Evolutionary conservation across 2,888 invertebrate genomes (phyloP).

Genomic region (Agrenia bidenticulata): DNA sequence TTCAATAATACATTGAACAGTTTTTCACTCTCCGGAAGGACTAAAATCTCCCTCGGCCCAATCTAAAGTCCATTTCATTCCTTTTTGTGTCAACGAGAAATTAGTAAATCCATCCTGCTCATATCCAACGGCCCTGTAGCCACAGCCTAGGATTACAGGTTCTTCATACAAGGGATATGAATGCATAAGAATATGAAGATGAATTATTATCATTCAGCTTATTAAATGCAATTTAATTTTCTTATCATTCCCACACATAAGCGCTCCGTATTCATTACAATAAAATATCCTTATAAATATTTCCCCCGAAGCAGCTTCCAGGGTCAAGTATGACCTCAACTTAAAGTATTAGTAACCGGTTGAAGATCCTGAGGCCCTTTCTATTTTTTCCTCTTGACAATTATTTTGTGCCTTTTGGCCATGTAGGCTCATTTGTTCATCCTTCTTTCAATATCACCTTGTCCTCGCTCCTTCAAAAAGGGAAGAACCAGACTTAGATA

Average conservation of each 20-base stretch:
- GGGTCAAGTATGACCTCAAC: constrained; percentile 20
- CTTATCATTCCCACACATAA: constrained; percentile 16
- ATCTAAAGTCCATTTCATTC: too few relatives aligned
- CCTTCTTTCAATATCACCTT: constrained; percentile 17
- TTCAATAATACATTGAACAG: too few relatives aligned
- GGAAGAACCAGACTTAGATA: not conserved
- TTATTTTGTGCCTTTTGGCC: constrained; percentile 23
- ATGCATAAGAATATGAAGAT: not conserved
- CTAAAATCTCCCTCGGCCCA: too few relatives aligned
- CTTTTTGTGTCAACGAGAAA: too few relatives aligned
- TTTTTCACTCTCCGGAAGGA: too few relatives aligned
- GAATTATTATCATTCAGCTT: constrained; percentile 23
- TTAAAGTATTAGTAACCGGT: constrained; percentile 34
- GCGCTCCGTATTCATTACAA: constrained; percentile 19
- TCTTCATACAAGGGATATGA: constrained; percentile 15
- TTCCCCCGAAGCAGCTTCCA: constrained; percentile 15
- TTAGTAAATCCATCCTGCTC: too few relatives aligned
- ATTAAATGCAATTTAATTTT: constrained; percentile 14
- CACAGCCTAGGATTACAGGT: not conserved
- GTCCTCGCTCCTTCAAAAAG: constrained; percentile 9
- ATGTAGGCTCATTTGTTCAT: constrained; percentile 15
- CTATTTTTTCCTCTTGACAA: constrained; percentile 23
- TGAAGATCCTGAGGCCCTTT: constrained; percentile 30
- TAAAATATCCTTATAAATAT: constrained; percentile 17
- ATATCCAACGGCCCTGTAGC: not conserved